Percentiles rank a stretch among this genome's conserved stretches.
Conservation (phyloP, 2,113 vertebrate species). For the Melospiza melodia region DNA sequence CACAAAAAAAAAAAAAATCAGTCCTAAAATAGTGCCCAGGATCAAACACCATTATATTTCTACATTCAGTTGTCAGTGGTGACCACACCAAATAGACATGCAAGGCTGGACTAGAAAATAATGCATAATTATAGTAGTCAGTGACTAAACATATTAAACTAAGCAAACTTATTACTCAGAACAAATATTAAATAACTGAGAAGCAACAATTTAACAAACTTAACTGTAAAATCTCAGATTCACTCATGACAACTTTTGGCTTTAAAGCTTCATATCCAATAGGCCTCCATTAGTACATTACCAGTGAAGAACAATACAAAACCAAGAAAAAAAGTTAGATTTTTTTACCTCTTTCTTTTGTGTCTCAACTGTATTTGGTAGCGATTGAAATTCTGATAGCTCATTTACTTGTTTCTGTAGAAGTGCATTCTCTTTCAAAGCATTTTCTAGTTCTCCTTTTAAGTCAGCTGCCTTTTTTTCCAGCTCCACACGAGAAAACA, state of each 20-base stretch:
- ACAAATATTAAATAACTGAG: background rate
- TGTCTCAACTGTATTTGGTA: conserved; percentile 65
- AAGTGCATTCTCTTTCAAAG: conserved; percentile 64
- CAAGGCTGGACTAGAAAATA: background rate
- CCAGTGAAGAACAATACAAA: background rate
- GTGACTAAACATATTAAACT: background rate
- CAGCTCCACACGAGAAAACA: conserved; percentile 68
- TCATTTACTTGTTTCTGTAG: conserved; percentile 68
- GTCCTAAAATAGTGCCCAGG: background rate
- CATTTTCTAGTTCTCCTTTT: conserved; percentile 75
- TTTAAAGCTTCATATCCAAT: background rate
- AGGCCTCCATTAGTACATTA: background rate
- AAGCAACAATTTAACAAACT: background rate
- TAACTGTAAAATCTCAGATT: background rate
- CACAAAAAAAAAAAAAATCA: background rate
- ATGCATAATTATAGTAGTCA: background rate
- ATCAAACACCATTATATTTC: background rate
- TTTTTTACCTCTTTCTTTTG: conserved; percentile 77
- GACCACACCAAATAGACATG: background rate
- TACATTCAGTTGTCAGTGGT: background rate
- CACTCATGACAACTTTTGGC: background rate
- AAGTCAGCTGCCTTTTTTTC: conserved; percentile 74
- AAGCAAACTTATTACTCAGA: background rate
- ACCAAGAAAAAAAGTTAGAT: rapidly evolving
- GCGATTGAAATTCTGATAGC: conserved; percentile 63